These are phyloP conservation scores for Chamaea fasciata DNA, from an alignment of 2,113 vertebrate species.

Conservation along the genomic window DNA sequence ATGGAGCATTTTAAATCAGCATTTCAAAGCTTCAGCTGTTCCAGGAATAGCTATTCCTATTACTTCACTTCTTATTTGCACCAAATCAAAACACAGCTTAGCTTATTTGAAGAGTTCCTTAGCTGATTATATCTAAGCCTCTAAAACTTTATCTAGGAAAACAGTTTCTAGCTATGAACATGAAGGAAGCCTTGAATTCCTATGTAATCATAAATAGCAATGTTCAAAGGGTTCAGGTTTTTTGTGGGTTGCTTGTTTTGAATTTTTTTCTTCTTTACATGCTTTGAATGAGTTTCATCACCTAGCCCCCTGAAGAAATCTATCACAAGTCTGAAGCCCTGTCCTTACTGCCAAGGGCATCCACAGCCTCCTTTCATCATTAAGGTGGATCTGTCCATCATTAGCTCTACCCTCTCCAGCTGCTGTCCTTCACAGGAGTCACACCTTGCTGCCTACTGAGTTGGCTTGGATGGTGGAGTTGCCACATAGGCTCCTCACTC, in stretches of 20 bases:
- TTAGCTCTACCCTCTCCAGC: not conserved
- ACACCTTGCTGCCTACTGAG: not conserved
- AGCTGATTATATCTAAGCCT: conserved; percentile 34
- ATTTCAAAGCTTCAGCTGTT: conserved; percentile 54
- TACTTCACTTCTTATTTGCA: conserved; percentile 31
- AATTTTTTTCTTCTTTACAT: not conserved
- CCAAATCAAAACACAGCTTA: conserved; percentile 4
- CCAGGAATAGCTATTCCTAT: conserved; percentile 45
- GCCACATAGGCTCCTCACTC: not conserved
- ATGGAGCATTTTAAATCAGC: conserved; percentile 16
- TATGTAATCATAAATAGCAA: not conserved
- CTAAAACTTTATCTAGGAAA: conserved; percentile 31
- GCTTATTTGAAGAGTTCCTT: conserved; percentile 51
- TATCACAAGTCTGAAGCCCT: not conserved
- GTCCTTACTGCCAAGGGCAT: not conserved
- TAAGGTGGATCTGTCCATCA: not conserved
- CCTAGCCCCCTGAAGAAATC: not conserved
- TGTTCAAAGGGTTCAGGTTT: not conserved
- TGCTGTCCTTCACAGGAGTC: not conserved
- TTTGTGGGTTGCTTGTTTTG: not conserved
- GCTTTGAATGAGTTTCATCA: not conserved
- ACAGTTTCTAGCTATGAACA: not conserved
- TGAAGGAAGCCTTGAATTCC: conserved; percentile 3
- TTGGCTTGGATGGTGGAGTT: not conserved
- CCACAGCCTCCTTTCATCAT: not conserved